Conservation (phyloP, 2,113 vertebrate species). For the Cnemophilus loriae region DNA sequence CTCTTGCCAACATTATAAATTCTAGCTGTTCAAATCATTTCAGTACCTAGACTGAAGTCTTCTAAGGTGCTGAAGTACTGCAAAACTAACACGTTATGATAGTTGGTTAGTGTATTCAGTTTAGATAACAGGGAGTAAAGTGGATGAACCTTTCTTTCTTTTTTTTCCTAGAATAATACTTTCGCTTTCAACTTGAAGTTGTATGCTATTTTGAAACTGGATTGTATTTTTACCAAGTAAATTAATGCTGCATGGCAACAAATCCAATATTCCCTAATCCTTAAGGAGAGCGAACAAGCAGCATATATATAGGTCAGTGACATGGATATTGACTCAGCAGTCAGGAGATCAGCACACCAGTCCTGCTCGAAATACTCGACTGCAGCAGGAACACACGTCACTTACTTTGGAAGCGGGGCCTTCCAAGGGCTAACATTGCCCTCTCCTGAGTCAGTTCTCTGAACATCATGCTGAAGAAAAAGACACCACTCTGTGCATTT, state of each 20-base stretch:
- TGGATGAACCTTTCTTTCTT: background rate
- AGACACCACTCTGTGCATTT: accelerated
- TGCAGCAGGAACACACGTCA: background rate
- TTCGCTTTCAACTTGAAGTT: background rate
- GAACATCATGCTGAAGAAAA: background rate
- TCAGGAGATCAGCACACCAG: background rate
- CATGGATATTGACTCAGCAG: background rate
- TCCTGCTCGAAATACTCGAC: background rate
- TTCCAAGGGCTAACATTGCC: background rate
- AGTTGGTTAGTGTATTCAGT: background rate
- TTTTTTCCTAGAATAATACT: background rate
- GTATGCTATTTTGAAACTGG: background rate
- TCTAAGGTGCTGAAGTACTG: background rate
- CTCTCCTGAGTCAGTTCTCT: background rate
- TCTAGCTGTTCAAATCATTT: background rate
- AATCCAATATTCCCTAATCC: background rate
- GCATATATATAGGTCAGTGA: background rate
- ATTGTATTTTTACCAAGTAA: background rate
- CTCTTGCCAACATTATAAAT: background rate
- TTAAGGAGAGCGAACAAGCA: background rate
- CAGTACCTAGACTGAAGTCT: background rate
- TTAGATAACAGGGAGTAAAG: background rate
- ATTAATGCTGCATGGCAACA: background rate
- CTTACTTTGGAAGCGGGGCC: background rate
- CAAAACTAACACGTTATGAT: background rate